phyloP scores from a whole-genome alignment of 1,140 invertebrate species.

The Littorina saxatilis region DNA sequence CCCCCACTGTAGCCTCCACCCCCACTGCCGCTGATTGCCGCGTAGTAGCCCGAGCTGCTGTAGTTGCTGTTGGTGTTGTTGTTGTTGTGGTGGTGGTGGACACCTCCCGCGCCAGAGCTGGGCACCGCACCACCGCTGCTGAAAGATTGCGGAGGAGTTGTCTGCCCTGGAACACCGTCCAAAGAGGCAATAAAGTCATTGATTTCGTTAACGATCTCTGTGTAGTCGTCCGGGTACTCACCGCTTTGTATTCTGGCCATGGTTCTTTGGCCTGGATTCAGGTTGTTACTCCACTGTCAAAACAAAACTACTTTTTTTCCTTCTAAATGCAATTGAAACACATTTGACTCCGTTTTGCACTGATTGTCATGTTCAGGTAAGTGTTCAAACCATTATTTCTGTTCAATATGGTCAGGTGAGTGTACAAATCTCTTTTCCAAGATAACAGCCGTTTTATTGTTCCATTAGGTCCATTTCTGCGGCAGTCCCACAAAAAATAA shows the following conservation, averaged over 20 bases:
- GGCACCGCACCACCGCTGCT: slow-evolving; percentile 31
- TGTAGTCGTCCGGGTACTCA: slow-evolving; percentile 68
- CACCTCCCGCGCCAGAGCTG: slow-evolving; percentile 7
- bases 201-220: slow-evolving; percentile 72
- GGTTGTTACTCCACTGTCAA: no score
- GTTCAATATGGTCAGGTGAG: no score
- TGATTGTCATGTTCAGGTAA: no score
- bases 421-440: no score
- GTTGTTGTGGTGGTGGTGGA: slow-evolving; percentile 20
- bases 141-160: slow-evolving; percentile 39
- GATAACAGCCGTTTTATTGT: no score
- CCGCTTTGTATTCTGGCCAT: slow-evolving; percentile 43
- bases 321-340: no score
- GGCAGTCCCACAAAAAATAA: no score
- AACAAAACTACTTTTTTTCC: no score
- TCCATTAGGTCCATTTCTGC: no score
- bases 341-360: no score
- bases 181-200: slow-evolving; percentile 72
- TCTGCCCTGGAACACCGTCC: slow-evolving; percentile 55
- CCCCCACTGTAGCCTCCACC: slow-evolving; percentile 27
- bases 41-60: slow-evolving; percentile 19
- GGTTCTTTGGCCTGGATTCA: background rate
- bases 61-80: slow-evolving; percentile 24
- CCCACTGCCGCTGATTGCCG: background rate
- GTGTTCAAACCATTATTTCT: no score